A percentile compares a stretch with the other conserved stretches of the same genome.
phyloP scores from a whole-genome alignment of 2,888 invertebrate species.

The Tetramorium bicarinatum region DNA sequence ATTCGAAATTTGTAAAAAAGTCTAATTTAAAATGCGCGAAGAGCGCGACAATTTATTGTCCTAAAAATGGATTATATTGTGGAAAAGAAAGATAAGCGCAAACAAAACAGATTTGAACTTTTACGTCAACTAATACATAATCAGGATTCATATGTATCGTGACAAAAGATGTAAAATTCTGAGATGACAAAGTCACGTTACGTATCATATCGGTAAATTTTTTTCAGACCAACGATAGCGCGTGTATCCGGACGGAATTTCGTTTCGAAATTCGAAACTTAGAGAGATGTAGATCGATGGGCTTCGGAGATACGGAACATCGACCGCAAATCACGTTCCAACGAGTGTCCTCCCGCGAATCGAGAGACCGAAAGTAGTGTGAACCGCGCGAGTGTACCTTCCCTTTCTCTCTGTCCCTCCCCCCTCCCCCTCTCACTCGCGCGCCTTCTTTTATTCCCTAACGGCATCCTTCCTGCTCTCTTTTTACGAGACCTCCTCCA shows the following conservation, averaged over 20 bases:
- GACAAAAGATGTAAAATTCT: neutral
- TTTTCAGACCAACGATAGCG: constrained; percentile 2
- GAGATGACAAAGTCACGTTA: neutral
- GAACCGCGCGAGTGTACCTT: constrained; percentile 56
- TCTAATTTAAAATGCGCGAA: neutral
- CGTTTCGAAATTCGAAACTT: constrained; percentile 6
- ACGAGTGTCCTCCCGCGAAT: constrained; percentile 53
- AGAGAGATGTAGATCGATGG: constrained; percentile 67
- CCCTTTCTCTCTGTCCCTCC: constrained; percentile 34
- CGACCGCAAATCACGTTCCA: constrained; percentile 63
- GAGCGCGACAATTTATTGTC: neutral
- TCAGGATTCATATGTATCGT: neutral
- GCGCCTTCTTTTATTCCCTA: constrained; percentile 29
- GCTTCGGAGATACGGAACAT: constrained; percentile 51
- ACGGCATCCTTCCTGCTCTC: constrained; percentile 38
- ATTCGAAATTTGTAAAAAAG: neutral
- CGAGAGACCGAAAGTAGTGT: constrained; percentile 67
- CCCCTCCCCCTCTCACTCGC: constrained; percentile 23
- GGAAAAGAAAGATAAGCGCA: neutral
- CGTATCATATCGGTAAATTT: neutral
- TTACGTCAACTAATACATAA: neutral
- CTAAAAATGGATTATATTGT: neutral
- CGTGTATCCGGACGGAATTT: constrained; percentile 11
- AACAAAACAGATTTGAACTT: neutral
- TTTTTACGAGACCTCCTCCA: constrained; percentile 33